A percentile compares a stretch with the other conserved stretches of the same genome.
Conservation (phyloP, 2,113 vertebrate genomes). For the Myiozetetes cayanensis region DNA sequence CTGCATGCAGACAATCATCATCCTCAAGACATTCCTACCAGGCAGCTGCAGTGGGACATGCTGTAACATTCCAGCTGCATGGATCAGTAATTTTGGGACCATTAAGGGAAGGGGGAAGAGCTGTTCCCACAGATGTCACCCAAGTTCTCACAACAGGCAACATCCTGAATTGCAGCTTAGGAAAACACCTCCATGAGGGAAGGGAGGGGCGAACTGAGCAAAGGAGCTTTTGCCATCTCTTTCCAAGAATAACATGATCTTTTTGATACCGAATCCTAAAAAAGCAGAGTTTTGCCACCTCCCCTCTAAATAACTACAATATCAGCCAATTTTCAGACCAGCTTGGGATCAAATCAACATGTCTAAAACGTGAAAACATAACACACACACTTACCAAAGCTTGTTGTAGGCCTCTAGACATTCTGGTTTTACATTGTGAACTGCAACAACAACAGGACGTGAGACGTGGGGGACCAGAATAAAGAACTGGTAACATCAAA, state of each 20-base stretch:
- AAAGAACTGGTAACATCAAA: background rate
- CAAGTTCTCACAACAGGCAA: background rate
- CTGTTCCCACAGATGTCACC: background rate
- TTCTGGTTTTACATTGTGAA: slow-evolving; percentile 99
- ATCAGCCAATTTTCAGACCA: background rate
- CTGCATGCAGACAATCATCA: background rate
- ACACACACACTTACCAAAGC: slow-evolving; percentile 84
- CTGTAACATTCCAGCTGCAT: background rate
- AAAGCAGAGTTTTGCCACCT: background rate
- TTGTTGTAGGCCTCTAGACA: slow-evolving; percentile 95
- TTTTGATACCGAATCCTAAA: background rate
- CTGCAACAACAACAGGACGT: slow-evolving; percentile 77
- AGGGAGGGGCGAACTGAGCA: background rate
- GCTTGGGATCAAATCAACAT: background rate
- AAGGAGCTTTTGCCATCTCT: background rate
- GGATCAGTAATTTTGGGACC: background rate
- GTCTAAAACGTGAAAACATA: background rate
- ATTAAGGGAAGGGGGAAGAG: background rate
- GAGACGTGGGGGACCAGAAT: slow-evolving; percentile 10
- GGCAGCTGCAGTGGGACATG: background rate
- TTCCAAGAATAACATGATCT: background rate
- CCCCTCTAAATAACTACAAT: background rate
- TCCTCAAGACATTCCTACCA: background rate
- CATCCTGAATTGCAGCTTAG: background rate
- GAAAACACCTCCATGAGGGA: background rate